A percentile compares a stretch with the other conserved stretches of the same genome.
These are phyloP conservation scores for Adelges cooleyi DNA, from an alignment of 1,140 invertebrate species.

Conservation along the genomic window DNA sequence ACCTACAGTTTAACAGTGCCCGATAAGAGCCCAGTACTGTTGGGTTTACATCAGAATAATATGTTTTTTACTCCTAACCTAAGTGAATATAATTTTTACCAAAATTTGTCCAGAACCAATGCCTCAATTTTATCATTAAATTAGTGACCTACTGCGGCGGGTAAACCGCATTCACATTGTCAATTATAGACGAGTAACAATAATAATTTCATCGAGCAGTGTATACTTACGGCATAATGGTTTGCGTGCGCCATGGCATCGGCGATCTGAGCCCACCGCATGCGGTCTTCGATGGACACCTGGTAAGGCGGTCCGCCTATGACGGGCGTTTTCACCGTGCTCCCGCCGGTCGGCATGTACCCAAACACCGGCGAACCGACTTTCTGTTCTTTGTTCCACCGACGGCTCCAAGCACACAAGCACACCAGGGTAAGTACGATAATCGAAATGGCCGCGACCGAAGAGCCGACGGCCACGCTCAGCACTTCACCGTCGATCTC, in stretches of 20 bases:
- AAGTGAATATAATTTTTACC: too few relatives aligned
- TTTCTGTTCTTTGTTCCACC: slow-evolving; percentile 78
- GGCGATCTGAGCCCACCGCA: slow-evolving; percentile 72
- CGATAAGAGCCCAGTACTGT: too few relatives aligned
- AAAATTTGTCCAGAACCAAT: too few relatives aligned
- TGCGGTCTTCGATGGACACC: slow-evolving; percentile 58
- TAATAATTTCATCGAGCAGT: background rate
- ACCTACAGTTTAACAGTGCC: too few relatives aligned
- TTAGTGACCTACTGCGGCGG: too few relatives aligned
- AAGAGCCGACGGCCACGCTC: slow-evolving; percentile 78
- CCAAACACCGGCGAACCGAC: slow-evolving; percentile 68
- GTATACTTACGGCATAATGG: slow-evolving; percentile 58
- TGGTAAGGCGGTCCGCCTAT: slow-evolving; percentile 43
- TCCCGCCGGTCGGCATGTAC: slow-evolving; percentile 57
- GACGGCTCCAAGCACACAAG: slow-evolving; percentile 80
- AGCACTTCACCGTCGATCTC: slow-evolving; percentile 85
- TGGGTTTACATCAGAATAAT: too few relatives aligned
- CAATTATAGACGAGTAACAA: too few relatives aligned
- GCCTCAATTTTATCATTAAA: too few relatives aligned
- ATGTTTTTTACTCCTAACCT: too few relatives aligned
- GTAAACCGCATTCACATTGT: too few relatives aligned
- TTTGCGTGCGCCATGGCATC: slow-evolving; percentile 65
- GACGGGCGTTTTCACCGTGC: slow-evolving; percentile 53
- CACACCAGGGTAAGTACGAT: slow-evolving; percentile 75
- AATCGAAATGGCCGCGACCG: slow-evolving; percentile 73